Evolutionary conservation across 1,140 invertebrate genomes (phyloP), one percentile per base, ranked within the genome.

Genomic region (Spodoptera frugiperda): DNA sequence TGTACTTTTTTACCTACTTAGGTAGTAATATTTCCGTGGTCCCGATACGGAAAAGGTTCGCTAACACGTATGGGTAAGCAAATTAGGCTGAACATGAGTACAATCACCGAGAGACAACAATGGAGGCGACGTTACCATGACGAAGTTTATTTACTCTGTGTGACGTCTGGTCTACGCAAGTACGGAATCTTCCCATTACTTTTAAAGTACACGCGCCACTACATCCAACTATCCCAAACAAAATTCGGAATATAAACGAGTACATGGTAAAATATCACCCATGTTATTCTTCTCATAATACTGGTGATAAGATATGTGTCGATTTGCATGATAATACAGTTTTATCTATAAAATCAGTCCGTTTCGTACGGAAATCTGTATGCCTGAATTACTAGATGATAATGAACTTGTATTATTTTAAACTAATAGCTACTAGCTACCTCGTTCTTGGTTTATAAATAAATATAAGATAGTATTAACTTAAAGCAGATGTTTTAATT

Each of bases 121-220:
- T 73, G 76, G 72, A 59, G 68, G 49, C 14, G 53, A 51, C 30
- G 68, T 46, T 19, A 55, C 46, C 53, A 46, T 75, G 77, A 74
- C 72, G 71, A 51, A 21, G 17, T 76, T 79, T 77, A 75, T 77
- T 79, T 75, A 39, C 68, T 21, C 73, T 33, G n/a, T 39, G 14
- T 79, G 78, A 79, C 78, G 78, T 65, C 46, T 14, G 15, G 15
- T 39, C 12, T 46, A 76, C 30, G 44, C 19, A 11, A 55, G 25
- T 54, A 63, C 33, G 59, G n/a, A 63, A 44, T 19, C 6, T 19
- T 19, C 15, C 63, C 12, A 21, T 67, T 67, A 25, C 17, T 49
- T 25, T 8, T 17, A n/a, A 19, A 30, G 8, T 53, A 53, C 15
- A 44, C 30, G 19, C 33, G 9, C 33, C 33, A 39, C 4, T 6